Conservation (phyloP, 2,797 vertebrate species). For the Clarias platycephalus region DNA sequence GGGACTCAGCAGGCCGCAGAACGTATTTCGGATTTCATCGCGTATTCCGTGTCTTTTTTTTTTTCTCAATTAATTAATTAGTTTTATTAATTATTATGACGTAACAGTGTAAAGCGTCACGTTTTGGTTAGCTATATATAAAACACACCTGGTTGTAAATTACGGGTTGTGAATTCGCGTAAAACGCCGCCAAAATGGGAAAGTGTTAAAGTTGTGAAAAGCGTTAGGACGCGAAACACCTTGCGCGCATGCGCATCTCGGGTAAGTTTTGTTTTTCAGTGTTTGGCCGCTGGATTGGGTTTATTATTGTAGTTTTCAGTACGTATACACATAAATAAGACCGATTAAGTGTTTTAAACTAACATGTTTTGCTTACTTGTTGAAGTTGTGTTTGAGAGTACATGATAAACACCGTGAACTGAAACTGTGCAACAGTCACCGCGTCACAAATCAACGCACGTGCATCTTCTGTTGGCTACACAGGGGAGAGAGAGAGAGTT, state of each 20-base stretch:
- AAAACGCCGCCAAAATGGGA: background rate
- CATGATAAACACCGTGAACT: background rate
- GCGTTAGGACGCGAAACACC: too few species aligned
- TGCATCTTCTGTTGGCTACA: background rate
- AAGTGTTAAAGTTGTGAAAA: background rate
- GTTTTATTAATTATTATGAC: too few species aligned
- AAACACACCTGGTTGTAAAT: background rate
- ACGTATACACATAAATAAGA: background rate
- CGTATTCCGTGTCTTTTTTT: background rate
- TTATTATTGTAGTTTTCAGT: background rate
- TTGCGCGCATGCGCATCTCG: background rate
- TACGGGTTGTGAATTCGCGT: background rate
- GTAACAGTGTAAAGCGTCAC: background rate
- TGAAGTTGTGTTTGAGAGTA: background rate
- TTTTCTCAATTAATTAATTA: too few species aligned
- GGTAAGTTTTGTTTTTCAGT: background rate
- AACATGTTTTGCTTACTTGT: background rate
- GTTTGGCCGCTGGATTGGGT: background rate
- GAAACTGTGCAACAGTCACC: background rate
- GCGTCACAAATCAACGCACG: background rate
- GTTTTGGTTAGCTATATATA: background rate
- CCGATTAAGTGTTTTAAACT: background rate
- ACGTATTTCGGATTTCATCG: background rate
- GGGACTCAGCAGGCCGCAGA: background rate
- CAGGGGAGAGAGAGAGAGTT: too few species aligned